These are phyloP conservation scores for Raja brachyura DNA, from an alignment of 2,113 vertebrate species.

Conservation along the genomic window DNA sequence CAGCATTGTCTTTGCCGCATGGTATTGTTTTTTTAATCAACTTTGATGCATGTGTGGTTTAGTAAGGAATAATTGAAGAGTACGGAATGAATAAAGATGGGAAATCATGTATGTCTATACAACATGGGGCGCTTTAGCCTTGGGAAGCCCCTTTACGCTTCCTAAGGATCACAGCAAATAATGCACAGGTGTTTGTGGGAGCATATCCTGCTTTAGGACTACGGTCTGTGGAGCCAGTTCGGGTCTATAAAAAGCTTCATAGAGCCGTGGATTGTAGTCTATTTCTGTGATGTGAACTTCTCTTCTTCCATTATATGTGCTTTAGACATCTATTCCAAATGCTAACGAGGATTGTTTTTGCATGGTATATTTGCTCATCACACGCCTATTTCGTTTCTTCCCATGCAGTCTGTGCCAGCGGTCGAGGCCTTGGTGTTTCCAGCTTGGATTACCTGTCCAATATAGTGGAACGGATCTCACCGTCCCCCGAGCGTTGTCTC, in stretches of 20 bases:
- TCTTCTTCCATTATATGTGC: not conserved
- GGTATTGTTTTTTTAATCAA: not conserved
- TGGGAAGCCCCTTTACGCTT: no score
- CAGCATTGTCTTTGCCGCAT: not conserved
- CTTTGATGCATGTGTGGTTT: not conserved
- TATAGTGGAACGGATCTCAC: slow-evolving; percentile 88
- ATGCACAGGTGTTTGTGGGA: not conserved
- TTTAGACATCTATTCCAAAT: not conserved
- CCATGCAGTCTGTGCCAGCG: slow-evolving; percentile 54
- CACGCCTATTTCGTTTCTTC: not conserved
- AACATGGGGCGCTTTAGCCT: not conserved
- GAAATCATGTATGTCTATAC: not conserved
- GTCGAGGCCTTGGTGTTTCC: slow-evolving; percentile 64
- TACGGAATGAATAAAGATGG: not conserved
- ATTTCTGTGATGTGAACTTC: not conserved
- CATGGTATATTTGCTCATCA: not conserved
- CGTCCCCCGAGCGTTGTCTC: slow-evolving; percentile 54
- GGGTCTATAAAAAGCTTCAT: not conserved
- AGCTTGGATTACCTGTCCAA: slow-evolving; percentile 91
- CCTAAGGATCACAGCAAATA: not conserved
- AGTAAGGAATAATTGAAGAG: not conserved
- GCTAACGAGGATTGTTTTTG: not conserved
- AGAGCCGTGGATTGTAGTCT: not conserved
- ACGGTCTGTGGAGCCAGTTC: not conserved
- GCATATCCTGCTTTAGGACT: no score